Percentiles rank a stretch among this genome's conserved stretches.
Conservation (phyloP, 2,113 vertebrate genomes). For the Atrichornis clamosus region DNA sequence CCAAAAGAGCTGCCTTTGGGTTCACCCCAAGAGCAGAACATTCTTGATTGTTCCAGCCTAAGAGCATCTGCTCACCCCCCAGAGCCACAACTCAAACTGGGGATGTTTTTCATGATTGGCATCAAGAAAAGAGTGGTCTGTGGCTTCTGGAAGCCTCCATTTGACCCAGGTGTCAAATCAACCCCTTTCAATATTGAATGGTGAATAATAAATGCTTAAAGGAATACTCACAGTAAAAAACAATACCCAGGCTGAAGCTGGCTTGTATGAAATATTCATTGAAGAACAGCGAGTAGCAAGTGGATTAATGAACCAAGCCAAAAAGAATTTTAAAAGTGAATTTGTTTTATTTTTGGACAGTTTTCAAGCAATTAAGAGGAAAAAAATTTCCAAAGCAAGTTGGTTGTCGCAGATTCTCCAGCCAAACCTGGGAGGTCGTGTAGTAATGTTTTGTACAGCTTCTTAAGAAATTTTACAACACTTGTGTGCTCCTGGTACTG, state of each 20-base stretch:
- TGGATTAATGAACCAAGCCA: background rate
- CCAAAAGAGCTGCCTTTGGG: background rate
- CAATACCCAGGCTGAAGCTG: background rate
- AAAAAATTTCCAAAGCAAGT: background rate
- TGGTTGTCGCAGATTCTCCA: background rate
- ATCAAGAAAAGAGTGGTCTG: background rate
- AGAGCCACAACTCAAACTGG: background rate
- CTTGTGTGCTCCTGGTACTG: background rate
- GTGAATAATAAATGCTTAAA: background rate
- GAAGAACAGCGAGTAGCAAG: background rate
- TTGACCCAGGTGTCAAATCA: background rate
- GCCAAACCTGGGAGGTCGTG: background rate
- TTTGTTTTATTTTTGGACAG: background rate
- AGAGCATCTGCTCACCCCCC: background rate
- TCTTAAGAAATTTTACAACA: background rate
- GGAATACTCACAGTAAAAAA: background rate
- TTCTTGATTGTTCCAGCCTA: background rate
- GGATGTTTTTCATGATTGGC: background rate
- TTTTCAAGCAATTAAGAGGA: background rate
- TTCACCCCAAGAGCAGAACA: background rate
- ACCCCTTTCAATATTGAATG: background rate
- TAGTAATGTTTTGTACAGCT: background rate
- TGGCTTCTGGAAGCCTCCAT: background rate
- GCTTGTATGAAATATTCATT: background rate
- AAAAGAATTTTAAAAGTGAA: background rate